Base-by-base conservation (phyloP, 2,888 invertebrate genomes). In the Melanostoma scalare region DNA sequence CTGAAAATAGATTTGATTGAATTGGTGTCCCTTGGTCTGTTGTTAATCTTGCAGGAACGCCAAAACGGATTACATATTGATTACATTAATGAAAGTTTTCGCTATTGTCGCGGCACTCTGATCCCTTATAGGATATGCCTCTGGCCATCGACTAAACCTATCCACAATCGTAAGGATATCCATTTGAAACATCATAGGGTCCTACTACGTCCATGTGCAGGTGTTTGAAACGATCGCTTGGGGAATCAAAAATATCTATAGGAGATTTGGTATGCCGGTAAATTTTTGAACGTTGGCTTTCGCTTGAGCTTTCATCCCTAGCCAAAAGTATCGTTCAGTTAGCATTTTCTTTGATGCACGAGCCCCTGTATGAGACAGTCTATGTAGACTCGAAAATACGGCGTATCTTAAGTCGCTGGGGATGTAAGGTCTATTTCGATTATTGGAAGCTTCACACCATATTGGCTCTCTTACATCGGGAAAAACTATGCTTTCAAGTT, bases 111-210 rank as follows among this genome's bases (percentile, higher is more conserved):
- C 30, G 1, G 48, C 58, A 31, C 36, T 46, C 46, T 40, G 58
- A 52, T 72, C 44, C 3, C 31, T 58, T 33, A 72, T 30, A 0
- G 44, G 44, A 30, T 61, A 72, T 20, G 61, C 61, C 42, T 61
- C 53, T 20, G 60, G 60, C 60, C 60, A 71, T 0, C 20, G 20
- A 20, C 20, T 20, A 20, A 20, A 20, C 20, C 20, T 20, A 20
- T 20, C 20, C 20, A 20, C 86, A 5, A 79, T 77, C 0, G 88
- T 88, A 1, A 89, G 69, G 20, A 86, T 73, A 86, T 38, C 85
- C 86, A 40, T 86, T 48, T 0, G 86, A 86, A 3, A 63, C 35
- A 20, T 63, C 61, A 20, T 35, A 20, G 2, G 63, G 48, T 38
- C 48, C 63, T 5, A 50, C 20, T 9, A 63, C 8, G n/a, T 63